Conservation (phyloP, 2,113 vertebrate species). For the Thalassoma bifasciatum region DNA sequence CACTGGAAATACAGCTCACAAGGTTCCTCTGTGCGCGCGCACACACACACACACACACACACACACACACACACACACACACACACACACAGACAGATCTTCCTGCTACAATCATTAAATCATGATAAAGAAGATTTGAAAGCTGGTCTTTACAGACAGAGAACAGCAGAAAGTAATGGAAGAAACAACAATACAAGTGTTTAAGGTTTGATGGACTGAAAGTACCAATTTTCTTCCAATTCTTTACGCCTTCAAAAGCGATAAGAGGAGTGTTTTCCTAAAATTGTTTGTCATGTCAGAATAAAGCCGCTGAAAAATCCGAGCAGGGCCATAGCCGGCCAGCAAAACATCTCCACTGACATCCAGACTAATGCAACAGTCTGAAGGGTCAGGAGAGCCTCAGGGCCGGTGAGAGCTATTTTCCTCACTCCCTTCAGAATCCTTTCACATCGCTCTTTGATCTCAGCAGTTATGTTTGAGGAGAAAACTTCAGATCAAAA, state of each 20-base stretch:
- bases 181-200: neutral
- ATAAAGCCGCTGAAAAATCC: neutral
- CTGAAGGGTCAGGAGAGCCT: conserved; percentile 12
- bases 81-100: neutral
- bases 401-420: neutral
- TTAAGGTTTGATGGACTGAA: neutral
- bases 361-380: conserved; percentile 14
- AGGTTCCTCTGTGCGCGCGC: too few relatives aligned
- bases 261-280: neutral
- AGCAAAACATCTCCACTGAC: conserved; percentile 19
- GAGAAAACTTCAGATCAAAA: neutral
- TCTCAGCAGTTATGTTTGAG: too few relatives aligned
- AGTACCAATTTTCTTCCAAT: neutral
- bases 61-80: neutral
- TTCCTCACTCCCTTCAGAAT: neutral
- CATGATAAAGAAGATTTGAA: neutral
- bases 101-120: neutral
- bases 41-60: neutral
- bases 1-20: neutral
- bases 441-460: neutral
- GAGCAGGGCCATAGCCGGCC: conserved; percentile 2
- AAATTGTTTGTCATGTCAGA: neutral
- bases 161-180: neutral
- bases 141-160: neutral
- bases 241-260: neutral